These are phyloP conservation scores for Todiramphus chloris DNA, from an alignment of 2,113 vertebrate genomes.

Conservation along the genomic window DNA sequence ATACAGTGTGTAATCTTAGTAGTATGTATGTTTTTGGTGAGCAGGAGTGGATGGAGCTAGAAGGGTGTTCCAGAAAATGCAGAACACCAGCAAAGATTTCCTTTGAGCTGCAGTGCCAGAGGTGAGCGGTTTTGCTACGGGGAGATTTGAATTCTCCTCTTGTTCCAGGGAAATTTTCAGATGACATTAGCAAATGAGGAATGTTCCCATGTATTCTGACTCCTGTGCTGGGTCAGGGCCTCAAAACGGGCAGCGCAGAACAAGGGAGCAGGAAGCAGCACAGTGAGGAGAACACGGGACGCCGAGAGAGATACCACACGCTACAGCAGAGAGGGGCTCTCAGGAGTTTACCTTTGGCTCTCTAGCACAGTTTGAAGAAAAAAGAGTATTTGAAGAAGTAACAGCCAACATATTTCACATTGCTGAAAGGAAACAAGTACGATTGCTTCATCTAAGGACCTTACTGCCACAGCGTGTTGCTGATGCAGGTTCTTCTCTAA, in stretches of 20 bases:
- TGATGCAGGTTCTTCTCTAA: not conserved
- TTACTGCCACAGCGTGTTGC: not conserved
- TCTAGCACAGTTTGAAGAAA: not conserved
- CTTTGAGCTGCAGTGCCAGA: not conserved
- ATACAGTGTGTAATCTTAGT: not conserved
- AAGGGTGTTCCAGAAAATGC: not conserved
- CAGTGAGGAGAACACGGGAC: not conserved
- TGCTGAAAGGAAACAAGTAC: not conserved
- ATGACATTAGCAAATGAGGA: not conserved
- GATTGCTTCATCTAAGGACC: not conserved
- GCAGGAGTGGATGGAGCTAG: not conserved
- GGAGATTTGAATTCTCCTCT: not conserved
- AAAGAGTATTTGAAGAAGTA: not conserved
- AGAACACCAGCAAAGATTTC: not conserved
- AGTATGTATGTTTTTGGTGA: not conserved
- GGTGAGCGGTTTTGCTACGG: not conserved
- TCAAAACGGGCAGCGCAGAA: not conserved
- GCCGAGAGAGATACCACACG: not conserved
- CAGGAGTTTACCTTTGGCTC: not conserved
- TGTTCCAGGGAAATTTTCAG: not conserved
- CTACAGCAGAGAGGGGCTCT: not conserved
- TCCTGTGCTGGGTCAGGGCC: not conserved
- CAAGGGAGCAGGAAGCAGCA: not conserved
- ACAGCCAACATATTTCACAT: not conserved
- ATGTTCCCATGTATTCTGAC: not conserved